Conservation (phyloP, 2,113 vertebrate species). For the Erpornis zantholeuca region DNA sequence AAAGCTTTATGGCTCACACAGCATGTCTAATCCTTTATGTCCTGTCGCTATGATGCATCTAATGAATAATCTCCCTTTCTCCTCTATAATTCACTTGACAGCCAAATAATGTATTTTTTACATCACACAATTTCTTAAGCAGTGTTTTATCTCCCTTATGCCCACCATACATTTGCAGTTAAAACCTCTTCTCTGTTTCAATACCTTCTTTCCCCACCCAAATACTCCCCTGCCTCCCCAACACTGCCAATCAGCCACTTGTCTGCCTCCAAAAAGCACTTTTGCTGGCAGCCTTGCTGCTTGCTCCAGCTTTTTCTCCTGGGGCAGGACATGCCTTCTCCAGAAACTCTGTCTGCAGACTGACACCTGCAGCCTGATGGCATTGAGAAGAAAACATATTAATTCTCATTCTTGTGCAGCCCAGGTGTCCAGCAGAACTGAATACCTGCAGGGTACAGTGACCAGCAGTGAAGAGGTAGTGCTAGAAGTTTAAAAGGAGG, state of each 20-base stretch:
- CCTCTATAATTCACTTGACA: slow-evolving; percentile 41
- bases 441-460: background rate
- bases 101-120: slow-evolving; percentile 23
- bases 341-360: background rate
- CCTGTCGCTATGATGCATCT: slow-evolving; percentile 9
- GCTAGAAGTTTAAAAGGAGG: background rate
- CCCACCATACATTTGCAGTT: background rate
- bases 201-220: background rate
- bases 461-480: background rate
- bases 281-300: background rate
- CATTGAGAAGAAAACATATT: background rate
- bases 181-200: background rate
- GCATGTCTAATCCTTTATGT: slow-evolving; percentile 32
- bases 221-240: background rate
- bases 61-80: slow-evolving; percentile 48
- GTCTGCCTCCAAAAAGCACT: background rate
- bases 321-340: background rate
- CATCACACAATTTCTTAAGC: background rate
- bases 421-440: background rate
- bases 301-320: background rate
- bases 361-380: background rate
- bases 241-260: background rate
- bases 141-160: background rate
- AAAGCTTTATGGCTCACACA: slow-evolving; percentile 47
- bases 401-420: background rate